Evolutionary conservation across 2,888 invertebrate genomes (phyloP), one percentile per base, ranked within the genome.

Genomic region (Apotomis turbidana): DNA sequence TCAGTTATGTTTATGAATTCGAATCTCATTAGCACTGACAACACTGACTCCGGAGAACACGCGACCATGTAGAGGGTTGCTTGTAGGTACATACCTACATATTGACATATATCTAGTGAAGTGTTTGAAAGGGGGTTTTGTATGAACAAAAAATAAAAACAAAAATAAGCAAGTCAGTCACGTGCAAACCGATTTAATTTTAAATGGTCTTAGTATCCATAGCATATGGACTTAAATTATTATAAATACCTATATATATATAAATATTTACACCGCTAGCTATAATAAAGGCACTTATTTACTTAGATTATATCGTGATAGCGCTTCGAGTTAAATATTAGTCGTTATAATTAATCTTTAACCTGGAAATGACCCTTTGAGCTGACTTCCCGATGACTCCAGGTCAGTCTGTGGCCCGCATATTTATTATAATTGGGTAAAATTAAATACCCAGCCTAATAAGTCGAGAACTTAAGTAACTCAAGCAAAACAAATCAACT

Each of bases 101-200:
- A 27, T 15, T n/a, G n/a, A n/a, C n/a, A 15, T 15, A 15, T 15
- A 15, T 15, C 15, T 41, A 41, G 6, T 41, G 41, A 0, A 5
- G 4, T 41, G 41, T 41, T 5, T 41, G 41, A 5, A 41, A 6
- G 41, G 5, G 4, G 41, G 5, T 41, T 41, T 41, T 6, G 5
- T 49, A 49, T 2, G 10, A 10, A 49, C 49, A 10, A 9, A 8
- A 44, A 44, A 44, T 1, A 49, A 2, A 6, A 49, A 27, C 9
- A 60, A 46, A n/a, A 41, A 71, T 38, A 62, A 57, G 52, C 41
- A 68, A 44, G 44, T 57, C 36, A 9, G 8, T n/a, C 54, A 62
- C 44, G 52, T 62, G 72, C 62, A 72, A 72, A 68, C 72, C 72
- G 38, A 72, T 72, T 68, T 72, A 68, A 63, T 72, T 72, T 44